Base-by-base conservation (phyloP, 2,113 vertebrate species). In the Zapornia atra region DNA sequence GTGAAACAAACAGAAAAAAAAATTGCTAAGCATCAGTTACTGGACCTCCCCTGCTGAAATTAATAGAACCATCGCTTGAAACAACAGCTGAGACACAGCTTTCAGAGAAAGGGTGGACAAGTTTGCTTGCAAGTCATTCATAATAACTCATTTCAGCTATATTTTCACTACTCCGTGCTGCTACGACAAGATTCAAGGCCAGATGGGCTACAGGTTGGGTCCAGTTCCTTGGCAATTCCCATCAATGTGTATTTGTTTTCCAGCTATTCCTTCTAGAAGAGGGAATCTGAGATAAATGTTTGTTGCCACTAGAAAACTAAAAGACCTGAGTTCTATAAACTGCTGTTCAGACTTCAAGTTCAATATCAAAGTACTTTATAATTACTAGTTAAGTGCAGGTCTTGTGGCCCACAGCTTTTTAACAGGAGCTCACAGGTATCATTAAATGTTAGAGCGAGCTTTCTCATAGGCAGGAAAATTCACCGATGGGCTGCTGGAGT, bases 1-100 rank as follows among this genome's bases (percentile, higher is more conserved):
- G n/a, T 86, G 64, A 94, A 95, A 92, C 60, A 88, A 88, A n/a
- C n/a, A n/a, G n/a, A n/a, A n/a, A 86, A 51, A 60, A 84, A 51
- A 12, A 77, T 92, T 34, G 33, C 64, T 90, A 90, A 81, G 60
- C 50, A 75, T 71, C 72, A 64, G 22, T 59, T 86, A 73, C 66
- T 44, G 24, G 54, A 73, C 33, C 63, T 86, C 54, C 54, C 22
- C 42, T 88, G 46, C 20, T 82, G 80, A 88, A 92, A 94, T 83
- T 71, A 88, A 75, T 18, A 78, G 77, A 91, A 33, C 17, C 0
- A 0, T 61, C 6, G 5, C 80, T 66, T 81, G 72, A 84, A 91
- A 71, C 19, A 82, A 90, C 90, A 91, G 33, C 77, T 71, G 51
- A 84, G 31, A 88, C 11, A 70, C 40, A 88, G 42, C 38, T 86